phyloP scores from a whole-genome alignment of 1,140 invertebrate species.

The Neodiprion virginianus region DNA sequence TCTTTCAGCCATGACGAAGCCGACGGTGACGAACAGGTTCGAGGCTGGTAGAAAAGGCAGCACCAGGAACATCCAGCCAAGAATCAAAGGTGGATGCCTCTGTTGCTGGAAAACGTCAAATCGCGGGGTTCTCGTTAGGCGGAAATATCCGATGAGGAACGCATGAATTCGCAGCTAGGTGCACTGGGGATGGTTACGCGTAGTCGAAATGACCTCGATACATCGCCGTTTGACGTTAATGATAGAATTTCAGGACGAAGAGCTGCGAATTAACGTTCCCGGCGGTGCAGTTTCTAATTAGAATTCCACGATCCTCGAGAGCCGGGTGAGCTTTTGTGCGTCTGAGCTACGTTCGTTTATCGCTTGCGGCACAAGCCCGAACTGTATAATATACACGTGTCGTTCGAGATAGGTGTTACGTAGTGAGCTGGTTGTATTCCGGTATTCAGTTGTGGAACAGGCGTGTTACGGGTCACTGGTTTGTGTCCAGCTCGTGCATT shows the following conservation, averaged over 20 bases:
- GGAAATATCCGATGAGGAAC: constrained; percentile 24
- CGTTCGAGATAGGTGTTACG: background rate
- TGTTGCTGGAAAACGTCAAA: constrained; percentile 62
- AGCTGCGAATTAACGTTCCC: background rate
- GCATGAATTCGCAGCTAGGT: constrained; percentile 9
- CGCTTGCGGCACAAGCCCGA: constrained; percentile 30
- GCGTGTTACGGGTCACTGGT: constrained; percentile 17
- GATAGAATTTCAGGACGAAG: background rate
- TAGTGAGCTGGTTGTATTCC: background rate
- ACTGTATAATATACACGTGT: constrained; percentile 12
- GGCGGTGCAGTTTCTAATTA: constrained; percentile 43
- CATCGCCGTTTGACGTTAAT: too few relatives aligned
- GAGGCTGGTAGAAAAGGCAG: constrained; percentile 87
- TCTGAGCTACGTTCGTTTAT: constrained; percentile 43
- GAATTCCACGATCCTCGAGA: constrained; percentile 44
- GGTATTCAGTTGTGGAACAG: constrained; percentile 11
- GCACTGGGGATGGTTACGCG: background rate
- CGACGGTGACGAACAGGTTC: constrained; percentile 87
- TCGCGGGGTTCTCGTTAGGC: background rate
- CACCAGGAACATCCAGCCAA: constrained; percentile 72
- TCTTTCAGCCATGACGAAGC: constrained; percentile 90
- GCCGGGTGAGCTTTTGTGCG: constrained; percentile 36
- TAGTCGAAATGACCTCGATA: background rate
- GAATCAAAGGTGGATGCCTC: constrained; percentile 67
- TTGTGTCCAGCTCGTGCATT: constrained; percentile 18